These are phyloP conservation scores for Neomorphus geoffroyi DNA, from an alignment of 2,797 vertebrate genomes.

Conservation along the genomic window DNA sequence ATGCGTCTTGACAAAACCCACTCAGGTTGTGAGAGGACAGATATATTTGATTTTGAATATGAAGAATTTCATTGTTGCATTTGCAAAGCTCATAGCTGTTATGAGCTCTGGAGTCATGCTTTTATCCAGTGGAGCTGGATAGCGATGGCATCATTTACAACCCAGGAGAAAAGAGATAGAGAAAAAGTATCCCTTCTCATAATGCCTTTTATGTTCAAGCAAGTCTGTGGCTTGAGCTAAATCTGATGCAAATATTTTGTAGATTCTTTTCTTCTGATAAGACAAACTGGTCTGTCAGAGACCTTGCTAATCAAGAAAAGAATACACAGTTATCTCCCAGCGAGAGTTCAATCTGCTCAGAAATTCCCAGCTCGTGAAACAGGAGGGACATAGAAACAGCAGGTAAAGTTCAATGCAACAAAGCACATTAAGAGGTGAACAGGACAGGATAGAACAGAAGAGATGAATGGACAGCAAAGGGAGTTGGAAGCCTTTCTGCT, in stretches of 20 bases:
- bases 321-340: not conserved
- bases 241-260: not conserved
- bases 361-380: slow-evolving; percentile 26
- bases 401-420: not conserved
- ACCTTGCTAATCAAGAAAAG: slow-evolving; percentile 13
- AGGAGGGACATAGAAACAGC: not conserved
- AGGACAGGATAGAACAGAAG: not conserved
- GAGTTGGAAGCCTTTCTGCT: not conserved
- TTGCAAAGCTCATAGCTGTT: not conserved
- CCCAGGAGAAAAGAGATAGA: not conserved
- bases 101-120: not conserved
- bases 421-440: not conserved
- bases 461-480: not conserved
- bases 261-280: not conserved
- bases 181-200: not conserved
- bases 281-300: not conserved
- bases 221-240: not conserved
- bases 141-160: not conserved
- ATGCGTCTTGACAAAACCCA: not conserved
- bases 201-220: not conserved
- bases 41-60: not conserved
- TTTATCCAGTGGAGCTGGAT: not conserved
- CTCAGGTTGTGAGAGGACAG: not conserved
- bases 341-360: not conserved
- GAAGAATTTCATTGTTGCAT: not conserved